Conservation (phyloP, 1,140 invertebrate genomes). For the Trachymyrmex cornetzi region DNA sequence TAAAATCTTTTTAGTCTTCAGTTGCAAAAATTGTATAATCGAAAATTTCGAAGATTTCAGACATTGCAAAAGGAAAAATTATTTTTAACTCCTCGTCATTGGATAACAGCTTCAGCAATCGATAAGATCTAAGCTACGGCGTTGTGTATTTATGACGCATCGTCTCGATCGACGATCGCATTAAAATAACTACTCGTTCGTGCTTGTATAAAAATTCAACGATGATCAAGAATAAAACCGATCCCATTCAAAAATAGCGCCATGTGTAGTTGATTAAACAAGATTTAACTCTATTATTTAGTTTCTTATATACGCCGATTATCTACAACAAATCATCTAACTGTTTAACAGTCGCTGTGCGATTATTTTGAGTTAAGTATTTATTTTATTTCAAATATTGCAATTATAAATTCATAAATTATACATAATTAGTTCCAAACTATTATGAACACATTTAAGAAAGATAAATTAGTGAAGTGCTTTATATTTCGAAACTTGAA, state of each 20-base stretch:
- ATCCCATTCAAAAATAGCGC: constrained; percentile 14
- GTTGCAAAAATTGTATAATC: neutral
- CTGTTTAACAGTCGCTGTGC: neutral
- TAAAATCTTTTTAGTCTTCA: neutral
- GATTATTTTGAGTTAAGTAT: neutral
- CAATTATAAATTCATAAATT: neutral
- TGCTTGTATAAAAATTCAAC: constrained; percentile 49
- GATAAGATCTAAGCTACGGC: constrained; percentile 49
- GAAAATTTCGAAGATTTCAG: constrained; percentile 9
- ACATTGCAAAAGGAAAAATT: constrained; percentile 19
- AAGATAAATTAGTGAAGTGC: neutral
- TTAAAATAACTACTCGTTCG: constrained; percentile 56
- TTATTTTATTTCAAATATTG: neutral
- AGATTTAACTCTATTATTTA: neutral
- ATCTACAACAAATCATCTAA: neutral
- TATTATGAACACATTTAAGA: neutral
- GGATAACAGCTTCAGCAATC: constrained; percentile 42
- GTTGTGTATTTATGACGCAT: constrained; percentile 62
- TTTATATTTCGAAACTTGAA: neutral
- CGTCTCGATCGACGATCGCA: constrained; percentile 61
- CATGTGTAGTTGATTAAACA: constrained; percentile 5
- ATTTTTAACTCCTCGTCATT: constrained; percentile 49
- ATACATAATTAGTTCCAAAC: neutral
- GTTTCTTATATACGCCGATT: neutral
- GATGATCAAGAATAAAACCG: constrained; percentile 54